Conservation (phyloP, 2,888 invertebrate genomes). For the Tethea ocularis region DNA sequence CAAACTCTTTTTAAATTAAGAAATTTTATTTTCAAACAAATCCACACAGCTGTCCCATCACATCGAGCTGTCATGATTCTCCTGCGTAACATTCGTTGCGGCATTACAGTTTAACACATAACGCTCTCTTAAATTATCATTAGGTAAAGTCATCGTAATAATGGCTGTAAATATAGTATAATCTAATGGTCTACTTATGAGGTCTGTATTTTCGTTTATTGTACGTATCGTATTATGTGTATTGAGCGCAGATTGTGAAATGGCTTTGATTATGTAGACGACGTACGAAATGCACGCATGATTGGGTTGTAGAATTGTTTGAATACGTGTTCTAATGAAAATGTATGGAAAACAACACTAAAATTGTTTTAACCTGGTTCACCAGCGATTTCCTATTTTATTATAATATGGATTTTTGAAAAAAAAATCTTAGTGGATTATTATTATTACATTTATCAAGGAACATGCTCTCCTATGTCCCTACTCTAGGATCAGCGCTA, state of each 20-base stretch:
- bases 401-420: no score
- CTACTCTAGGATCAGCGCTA: no score
- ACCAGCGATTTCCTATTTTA: no score
- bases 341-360: not conserved
- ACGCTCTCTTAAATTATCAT: not conserved
- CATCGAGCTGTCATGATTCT: no score
- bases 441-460: no score
- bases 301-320: not conserved
- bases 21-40: no score
- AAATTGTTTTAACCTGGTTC: no score
- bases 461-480: no score
- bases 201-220: not conserved
- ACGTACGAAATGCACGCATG: slow-evolving; percentile 4
- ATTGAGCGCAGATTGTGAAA: slow-evolving; percentile 6
- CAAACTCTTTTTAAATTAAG: no score
- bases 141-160: not conserved
- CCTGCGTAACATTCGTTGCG: no score
- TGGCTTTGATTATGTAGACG: not conserved
- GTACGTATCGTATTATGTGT: not conserved
- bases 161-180: not conserved
- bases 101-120: not conserved
- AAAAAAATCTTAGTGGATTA: no score
- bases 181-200: not conserved
- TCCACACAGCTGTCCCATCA: no score
- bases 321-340: not conserved